Conservation (phyloP, 1,140 invertebrate species). For the Tenebrio molitor region DNA sequence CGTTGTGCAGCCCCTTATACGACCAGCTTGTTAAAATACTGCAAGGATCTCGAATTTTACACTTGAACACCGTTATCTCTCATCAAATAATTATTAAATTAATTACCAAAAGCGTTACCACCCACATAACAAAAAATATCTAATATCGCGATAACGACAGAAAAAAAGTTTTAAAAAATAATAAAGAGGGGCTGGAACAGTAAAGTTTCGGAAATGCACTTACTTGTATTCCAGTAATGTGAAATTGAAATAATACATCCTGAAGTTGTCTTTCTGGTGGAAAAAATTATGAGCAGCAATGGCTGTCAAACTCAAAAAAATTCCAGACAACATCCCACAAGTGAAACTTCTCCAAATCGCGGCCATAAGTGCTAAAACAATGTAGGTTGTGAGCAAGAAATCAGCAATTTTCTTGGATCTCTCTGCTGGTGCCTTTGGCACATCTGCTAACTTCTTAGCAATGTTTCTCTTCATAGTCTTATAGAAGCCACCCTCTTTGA, state of each 20-base stretch:
- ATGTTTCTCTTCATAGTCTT: slow-evolving; percentile 73
- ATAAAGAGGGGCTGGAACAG: no score
- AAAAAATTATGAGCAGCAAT: slow-evolving; percentile 86
- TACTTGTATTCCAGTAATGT: slow-evolving; percentile 74
- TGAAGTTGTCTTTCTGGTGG: slow-evolving; percentile 83
- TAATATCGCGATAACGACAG: no score
- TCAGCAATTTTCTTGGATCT: slow-evolving; percentile 72
- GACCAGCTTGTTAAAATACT: no score
- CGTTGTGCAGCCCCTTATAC: no score
- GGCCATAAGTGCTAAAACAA: slow-evolving; percentile 70
- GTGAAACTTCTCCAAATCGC: slow-evolving; percentile 67
- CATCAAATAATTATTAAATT: no score
- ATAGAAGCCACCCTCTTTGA: slow-evolving; percentile 78
- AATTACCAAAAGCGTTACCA: no score
- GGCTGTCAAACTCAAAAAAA: slow-evolving; percentile 71
- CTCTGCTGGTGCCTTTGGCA: slow-evolving; percentile 59
- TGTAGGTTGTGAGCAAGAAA: slow-evolving; percentile 67
- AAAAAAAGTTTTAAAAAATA: no score
- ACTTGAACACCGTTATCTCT: no score
- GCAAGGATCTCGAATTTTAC: no score
- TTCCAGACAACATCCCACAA: slow-evolving; percentile 68
- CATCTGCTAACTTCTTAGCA: slow-evolving; percentile 56
- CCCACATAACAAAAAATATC: no score
- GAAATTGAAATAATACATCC: slow-evolving; percentile 87
- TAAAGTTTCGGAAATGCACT: slow-evolving; percentile 33